Evolutionary conservation across 2,888 invertebrate species (phyloP).

Genomic region (Xanthorhoe spadicearia): DNA sequence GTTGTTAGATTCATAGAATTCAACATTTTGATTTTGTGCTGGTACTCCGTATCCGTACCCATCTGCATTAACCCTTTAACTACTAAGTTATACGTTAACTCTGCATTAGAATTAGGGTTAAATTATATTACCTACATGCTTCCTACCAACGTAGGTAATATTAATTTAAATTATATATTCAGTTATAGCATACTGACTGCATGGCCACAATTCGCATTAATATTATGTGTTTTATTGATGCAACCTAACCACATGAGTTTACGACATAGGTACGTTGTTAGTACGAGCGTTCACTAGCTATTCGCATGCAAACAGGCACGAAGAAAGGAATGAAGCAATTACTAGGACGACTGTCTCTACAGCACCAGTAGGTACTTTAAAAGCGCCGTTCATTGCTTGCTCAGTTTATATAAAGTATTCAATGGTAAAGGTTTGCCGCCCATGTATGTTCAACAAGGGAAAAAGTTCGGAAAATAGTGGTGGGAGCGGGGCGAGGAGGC

Average conservation of each 20-base stretch:
- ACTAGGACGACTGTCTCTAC: conserved; percentile 47
- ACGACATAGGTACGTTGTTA: conserved; percentile 12
- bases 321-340: conserved; percentile 67
- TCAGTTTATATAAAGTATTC: conserved; percentile 26
- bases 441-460: conserved; percentile 47
- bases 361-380: conserved; percentile 22
- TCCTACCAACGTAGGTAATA: too few species aligned
- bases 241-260: conserved; percentile 6
- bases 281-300: conserved; percentile 34
- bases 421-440: conserved; percentile 30
- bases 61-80: conserved; percentile 15
- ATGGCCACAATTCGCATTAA: background rate
- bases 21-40: background rate
- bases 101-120: conserved; percentile 19
- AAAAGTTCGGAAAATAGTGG: conserved; percentile 52
- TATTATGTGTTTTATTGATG: background rate
- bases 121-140: conserved; percentile 2
- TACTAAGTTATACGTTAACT: conserved; percentile 18
- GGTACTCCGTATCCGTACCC: too few species aligned
- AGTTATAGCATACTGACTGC: background rate
- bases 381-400: conserved; percentile 43
- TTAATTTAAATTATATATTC: too few species aligned
- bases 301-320: conserved; percentile 58
- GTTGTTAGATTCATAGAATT: too few species aligned
- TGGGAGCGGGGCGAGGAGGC: conserved; percentile 58